phyloP scores from a whole-genome alignment of 1,140 invertebrate genomes.

The Hesperophylax magnus region DNA sequence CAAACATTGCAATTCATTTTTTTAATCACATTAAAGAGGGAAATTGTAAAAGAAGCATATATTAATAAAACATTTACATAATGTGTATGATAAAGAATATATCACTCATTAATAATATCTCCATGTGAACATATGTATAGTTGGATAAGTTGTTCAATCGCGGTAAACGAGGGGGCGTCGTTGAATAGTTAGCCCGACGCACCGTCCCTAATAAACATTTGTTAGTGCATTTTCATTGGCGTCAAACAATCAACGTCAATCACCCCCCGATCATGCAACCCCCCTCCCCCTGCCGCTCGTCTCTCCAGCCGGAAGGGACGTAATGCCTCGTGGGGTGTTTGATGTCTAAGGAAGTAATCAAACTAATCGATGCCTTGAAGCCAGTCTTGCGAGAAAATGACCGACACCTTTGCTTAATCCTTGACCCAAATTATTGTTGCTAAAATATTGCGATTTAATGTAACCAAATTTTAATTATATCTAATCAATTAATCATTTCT shows the following conservation, averaged over 20 bases:
- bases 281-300: neutral
- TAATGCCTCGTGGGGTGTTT: slow-evolving; percentile 18
- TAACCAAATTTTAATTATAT: too few species aligned
- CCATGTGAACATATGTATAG: neutral
- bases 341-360: slow-evolving; percentile 15
- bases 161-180: slow-evolving; percentile 1
- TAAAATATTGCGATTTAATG: too few species aligned
- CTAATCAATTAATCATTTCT: too few species aligned
- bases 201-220: slow-evolving; percentile 34
- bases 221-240: slow-evolving; percentile 47
- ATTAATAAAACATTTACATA: too few species aligned
- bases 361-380: slow-evolving; percentile 9
- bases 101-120: neutral
- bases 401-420: neutral
- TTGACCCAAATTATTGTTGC: neutral
- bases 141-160: slow-evolving; percentile 4
- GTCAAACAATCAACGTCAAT: slow-evolving; percentile 48
- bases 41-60: too few species aligned
- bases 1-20: too few species aligned
- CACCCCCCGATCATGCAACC: slow-evolving; percentile 31
- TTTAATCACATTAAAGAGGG: too few species aligned
- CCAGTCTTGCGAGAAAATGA: neutral
- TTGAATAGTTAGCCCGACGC: slow-evolving; percentile 3
- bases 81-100: too few species aligned
- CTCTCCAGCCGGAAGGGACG: slow-evolving; percentile 15